These are phyloP conservation scores for Nettapus auritus DNA, from an alignment of 2,113 vertebrate genomes.

Conservation along the genomic window DNA sequence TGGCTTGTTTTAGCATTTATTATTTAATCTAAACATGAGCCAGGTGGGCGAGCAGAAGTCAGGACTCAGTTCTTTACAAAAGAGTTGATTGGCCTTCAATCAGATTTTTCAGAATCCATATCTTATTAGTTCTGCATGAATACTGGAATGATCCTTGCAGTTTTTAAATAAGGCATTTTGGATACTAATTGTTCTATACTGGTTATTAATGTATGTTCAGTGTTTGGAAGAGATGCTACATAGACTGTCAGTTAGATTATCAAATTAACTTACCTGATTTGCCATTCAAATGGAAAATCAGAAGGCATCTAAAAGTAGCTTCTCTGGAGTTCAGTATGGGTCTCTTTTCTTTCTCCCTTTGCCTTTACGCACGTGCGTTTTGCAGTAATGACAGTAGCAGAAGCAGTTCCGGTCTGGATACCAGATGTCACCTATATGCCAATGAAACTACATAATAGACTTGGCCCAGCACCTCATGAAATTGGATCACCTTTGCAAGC, in stretches of 20 bases:
- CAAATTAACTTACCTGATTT: background rate
- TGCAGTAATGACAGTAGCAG: background rate
- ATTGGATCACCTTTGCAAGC: background rate
- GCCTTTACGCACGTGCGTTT: background rate
- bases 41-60: background rate
- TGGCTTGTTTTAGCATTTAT: background rate
- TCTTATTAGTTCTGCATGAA: background rate
- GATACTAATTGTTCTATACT: background rate
- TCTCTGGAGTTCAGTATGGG: background rate
- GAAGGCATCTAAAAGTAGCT: background rate
- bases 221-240: background rate
- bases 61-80: background rate
- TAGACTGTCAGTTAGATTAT: background rate
- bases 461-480: conserved; percentile 15
- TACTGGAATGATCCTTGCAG: background rate
- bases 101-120: background rate
- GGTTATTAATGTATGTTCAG: background rate
- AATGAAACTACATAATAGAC: background rate
- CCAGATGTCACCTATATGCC: background rate
- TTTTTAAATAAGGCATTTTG: background rate
- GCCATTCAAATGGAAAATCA: background rate
- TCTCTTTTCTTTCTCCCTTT: background rate
- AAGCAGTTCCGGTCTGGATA: background rate
- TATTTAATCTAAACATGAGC: background rate
- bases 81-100: background rate